Percentiles rank a stretch among this genome's conserved stretches.
Conservation (phyloP, 1,140 invertebrate species). For the Elysia chlorotica region DNA sequence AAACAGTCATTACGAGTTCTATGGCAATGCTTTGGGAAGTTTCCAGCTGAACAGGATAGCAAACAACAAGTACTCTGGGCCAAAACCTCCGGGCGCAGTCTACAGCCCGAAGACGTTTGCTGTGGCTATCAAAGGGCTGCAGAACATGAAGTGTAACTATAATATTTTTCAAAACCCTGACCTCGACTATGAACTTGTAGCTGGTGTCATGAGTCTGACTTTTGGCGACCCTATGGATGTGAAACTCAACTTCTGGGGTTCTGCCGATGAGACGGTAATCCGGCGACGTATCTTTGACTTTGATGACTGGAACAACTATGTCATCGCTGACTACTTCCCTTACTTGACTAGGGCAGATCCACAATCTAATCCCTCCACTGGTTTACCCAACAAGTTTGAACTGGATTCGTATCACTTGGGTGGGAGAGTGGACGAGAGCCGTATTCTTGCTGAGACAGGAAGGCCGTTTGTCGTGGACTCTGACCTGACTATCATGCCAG, state of each 20-base stretch:
- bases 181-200: constrained; percentile 89
- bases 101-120: constrained; percentile 68
- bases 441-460: constrained; percentile 72
- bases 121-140: constrained; percentile 90
- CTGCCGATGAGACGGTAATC: constrained; percentile 72
- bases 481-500: constrained; percentile 97
- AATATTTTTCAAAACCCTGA: constrained; percentile 88
- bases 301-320: constrained; percentile 99
- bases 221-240: constrained; percentile 88
- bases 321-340: constrained; percentile 86
- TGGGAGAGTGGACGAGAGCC: constrained; percentile 78
- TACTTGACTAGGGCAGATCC: constrained; percentile 69
- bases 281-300: constrained; percentile 94
- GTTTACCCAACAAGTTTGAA: constrained; percentile 58
- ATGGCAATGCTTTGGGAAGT: constrained; percentile 79
- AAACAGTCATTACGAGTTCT: constrained; percentile 91
- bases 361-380: constrained; percentile 54
- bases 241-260: constrained; percentile 95
- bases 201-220: constrained; percentile 73
- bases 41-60: constrained; percentile 81
- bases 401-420: constrained; percentile 68
- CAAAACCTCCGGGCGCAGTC: constrained; percentile 25
- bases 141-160: constrained; percentile 87
- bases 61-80: constrained; percentile 66
- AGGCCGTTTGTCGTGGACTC: constrained; percentile 83